Evolutionary conservation across 2,888 invertebrate genomes (phyloP), one percentile per base, ranked within the genome.

Genomic region (Julus scandinavius): DNA sequence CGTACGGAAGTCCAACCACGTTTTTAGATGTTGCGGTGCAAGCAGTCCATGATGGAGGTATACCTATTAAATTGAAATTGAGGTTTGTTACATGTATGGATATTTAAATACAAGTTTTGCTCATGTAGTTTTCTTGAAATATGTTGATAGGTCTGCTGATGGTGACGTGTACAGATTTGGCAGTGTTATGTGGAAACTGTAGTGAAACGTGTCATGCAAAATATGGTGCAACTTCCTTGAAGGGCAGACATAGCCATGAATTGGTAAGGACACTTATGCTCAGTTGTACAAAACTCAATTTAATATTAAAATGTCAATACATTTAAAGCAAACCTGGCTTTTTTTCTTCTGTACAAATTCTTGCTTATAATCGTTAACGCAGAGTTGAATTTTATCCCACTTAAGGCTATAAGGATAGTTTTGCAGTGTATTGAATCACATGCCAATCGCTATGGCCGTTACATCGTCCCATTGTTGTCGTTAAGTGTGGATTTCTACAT

Each of bases 401-500:
- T 40, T 80, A 29, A 96, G 96, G 98, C 97, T 0, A 92, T 99
- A n/a, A 94, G 99, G 90, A 99, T 99, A 91, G 93, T 99, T 72
- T 93, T 99, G 40, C 96, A 97, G 91, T 95, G 96, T 90, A 96
- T 99, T 90, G 97, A 99, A 91, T 94, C 95, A 0, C 97, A 97
- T 91, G 99, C 99, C 0, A 98, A 97, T 91, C 94, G 97, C 50
- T 98, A 99, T 92, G 96, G 97, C 4, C 94, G 97, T 89, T 98
- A 97, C 92, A 98, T 98, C 90, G 95, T 95, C 83, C 99, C 99
- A 0, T 91, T 99, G 84, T 92, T 99, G 2, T 97, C 97, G 45
- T 92, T 99, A 90, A 98, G 98, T 40, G 97, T 96, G 0, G 99
- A 99, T 92, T 99, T 99, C 93, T 99, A 99, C 92, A 95, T 99